These are phyloP conservation scores for Tiphia femorata DNA, from an alignment of 2,888 invertebrate species.

Conservation along the genomic window DNA sequence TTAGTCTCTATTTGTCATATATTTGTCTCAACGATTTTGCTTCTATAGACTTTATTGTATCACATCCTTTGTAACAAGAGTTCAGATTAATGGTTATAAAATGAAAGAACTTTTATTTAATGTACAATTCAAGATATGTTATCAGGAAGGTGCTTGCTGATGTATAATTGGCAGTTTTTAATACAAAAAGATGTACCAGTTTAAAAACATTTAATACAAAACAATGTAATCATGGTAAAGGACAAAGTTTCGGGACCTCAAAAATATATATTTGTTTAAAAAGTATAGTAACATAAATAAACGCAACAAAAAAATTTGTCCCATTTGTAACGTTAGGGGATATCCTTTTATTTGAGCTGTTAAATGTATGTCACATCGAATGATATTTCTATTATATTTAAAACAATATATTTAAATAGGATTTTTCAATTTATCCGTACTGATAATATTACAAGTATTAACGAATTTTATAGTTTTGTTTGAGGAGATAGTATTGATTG, in stretches of 20 bases:
- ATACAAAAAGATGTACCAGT: conserved; percentile 25
- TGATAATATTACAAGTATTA: conserved; percentile 58
- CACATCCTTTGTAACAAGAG: conserved; percentile 32
- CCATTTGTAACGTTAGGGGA: conserved; percentile 26
- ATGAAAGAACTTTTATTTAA: conserved; percentile 28
- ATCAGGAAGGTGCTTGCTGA: conserved; percentile 40
- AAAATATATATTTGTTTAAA: conserved; percentile 49
- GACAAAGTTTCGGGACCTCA: conserved; percentile 51
- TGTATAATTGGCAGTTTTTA: conserved; percentile 35
- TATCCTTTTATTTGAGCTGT: conserved; percentile 48
- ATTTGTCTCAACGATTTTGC: conserved; percentile 25
- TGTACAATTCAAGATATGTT: conserved; percentile 32
- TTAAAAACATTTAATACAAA: conserved; percentile 30
- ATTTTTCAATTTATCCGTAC: conserved; percentile 57
- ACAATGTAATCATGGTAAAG: conserved; percentile 36
- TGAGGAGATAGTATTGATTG: conserved; percentile 41
- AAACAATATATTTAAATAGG: conserved; percentile 54
- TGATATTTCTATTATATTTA: conserved; percentile 50
- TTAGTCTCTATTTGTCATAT: conserved; percentile 37
- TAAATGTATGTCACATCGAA: conserved; percentile 48
- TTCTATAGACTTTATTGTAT: conserved; percentile 23
- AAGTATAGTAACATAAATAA: conserved; percentile 42
- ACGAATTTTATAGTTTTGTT: conserved; percentile 53
- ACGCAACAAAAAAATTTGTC: conserved; percentile 46
- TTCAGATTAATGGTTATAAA: conserved; percentile 29